These are phyloP conservation scores for Arbacia lixula DNA, from an alignment of 53 echinoderm and acorn worm species.

Conservation along the genomic window DNA sequence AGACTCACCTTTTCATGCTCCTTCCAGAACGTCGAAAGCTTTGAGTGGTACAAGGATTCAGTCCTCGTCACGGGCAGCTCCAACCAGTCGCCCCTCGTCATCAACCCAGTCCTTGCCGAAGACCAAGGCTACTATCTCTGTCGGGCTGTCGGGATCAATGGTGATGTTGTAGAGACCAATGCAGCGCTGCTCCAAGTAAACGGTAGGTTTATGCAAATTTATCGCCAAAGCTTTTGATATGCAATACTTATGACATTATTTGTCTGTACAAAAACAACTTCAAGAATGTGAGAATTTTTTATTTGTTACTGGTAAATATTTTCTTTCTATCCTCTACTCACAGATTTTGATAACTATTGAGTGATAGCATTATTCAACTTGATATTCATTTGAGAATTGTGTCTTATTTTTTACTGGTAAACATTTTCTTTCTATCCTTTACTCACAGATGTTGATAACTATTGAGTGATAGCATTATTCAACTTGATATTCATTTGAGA, in stretches of 20 bases:
- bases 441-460: too few species aligned
- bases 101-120: conserved; percentile 34
- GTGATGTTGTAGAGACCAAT: not conserved
- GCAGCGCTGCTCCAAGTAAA: conserved; percentile 3
- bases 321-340: too few species aligned
- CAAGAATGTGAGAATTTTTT: too few species aligned
- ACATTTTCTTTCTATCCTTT: too few species aligned
- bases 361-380: not conserved
- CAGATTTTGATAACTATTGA: too few species aligned
- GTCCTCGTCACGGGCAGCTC: not conserved
- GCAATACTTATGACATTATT: too few species aligned
- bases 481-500: not conserved
- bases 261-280: too few species aligned
- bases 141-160: not conserved
- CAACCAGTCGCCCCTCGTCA: conserved; percentile 32
- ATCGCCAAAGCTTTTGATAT: too few species aligned
- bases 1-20: conserved; percentile 8
- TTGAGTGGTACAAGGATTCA: conserved; percentile 18
- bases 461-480: not conserved
- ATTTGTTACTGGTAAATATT: too few species aligned
- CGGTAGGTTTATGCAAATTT: conserved; percentile 2
- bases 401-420: too few species aligned
- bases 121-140: conserved; percentile 40
- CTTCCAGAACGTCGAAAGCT: conserved; percentile 18
- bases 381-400: too few species aligned